Percentiles rank a stretch among this genome's conserved stretches.
phyloP scores from a whole-genome alignment of 2,797 vertebrate species.

The Tachyglossus aculeatus region DNA sequence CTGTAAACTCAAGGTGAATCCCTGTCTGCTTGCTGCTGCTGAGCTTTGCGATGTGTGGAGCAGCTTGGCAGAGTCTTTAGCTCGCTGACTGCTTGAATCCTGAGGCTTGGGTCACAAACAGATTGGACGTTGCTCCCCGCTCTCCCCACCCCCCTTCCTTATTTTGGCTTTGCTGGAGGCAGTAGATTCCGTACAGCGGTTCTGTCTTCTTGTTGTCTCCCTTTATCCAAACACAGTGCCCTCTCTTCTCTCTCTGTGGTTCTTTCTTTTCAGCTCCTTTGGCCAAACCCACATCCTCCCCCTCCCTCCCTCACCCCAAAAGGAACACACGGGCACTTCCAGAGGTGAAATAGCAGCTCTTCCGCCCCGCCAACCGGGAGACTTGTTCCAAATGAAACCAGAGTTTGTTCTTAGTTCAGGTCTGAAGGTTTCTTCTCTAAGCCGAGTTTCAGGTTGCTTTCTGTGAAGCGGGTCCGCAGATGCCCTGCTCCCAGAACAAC shows the following conservation, averaged over 20 bases:
- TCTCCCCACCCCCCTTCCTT: not conserved
- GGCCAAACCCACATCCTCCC: not conserved
- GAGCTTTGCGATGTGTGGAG: not conserved
- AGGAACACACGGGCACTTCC: too few relatives aligned
- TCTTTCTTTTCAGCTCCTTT: too few relatives aligned
- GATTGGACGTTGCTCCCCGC: constrained; percentile 30
- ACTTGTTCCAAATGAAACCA: not conserved
- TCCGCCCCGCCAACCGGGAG: not conserved
- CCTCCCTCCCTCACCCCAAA: not conserved
- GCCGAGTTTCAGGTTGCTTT: constrained; percentile 33
- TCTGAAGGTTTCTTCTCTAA: not conserved
- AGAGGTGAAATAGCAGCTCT: not conserved
- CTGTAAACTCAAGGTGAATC: constrained; percentile 3
- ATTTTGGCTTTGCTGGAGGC: constrained; percentile 14
- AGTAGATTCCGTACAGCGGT: not conserved
- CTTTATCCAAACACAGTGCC: not conserved
- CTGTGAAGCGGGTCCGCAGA: not conserved
- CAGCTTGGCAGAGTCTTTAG: not conserved
- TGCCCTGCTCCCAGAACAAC: constrained; percentile 10
- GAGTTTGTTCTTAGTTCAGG: not conserved
- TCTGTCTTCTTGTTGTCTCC: not conserved
- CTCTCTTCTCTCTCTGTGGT: not conserved
- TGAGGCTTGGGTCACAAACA: constrained; percentile 17
- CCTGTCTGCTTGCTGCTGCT: not conserved
- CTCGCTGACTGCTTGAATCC: not conserved